Base-by-base conservation (phyloP, 2,888 invertebrate genomes). In the Hypolimnas misippus region DNA sequence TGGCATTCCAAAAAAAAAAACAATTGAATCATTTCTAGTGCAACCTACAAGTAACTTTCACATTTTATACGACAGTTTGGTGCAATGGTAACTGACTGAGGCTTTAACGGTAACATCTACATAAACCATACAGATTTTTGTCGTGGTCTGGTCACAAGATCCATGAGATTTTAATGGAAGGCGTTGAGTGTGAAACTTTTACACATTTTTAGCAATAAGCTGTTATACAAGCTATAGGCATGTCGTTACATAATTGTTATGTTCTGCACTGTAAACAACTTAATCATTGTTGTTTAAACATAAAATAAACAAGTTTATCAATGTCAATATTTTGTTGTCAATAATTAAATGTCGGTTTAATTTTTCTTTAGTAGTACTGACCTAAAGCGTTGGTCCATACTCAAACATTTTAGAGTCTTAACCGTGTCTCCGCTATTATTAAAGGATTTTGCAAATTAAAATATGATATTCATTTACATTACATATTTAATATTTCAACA, bases 381-480 rank as follows among this genome's bases (percentile, higher is more conserved):
- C 3, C 7, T 17, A 1, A 7, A 5, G 3, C 2, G 7, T 42
- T 12, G 6, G 38, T n/a, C n/a, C n/a, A n/a, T n/a, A n/a, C n/a
- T n/a, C n/a, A n/a, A n/a, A n/a, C n/a, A n/a, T n/a, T n/a, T n/a
- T n/a, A n/a, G n/a, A n/a, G n/a, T n/a, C 14, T 40, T 40, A 35
- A 7, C 12, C 35, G 38, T 38, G n/a, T 14, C 4, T 38, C 2
- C 6, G 6, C 10, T 33, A 8, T 33, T 33, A 33, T 8, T 33
- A 33, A n/a, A 2, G 10, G 4, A n/a, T 35, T 19, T 19, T 10
- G 2, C 2, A 5, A 21, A 46, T n/a, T 4, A 12, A 46, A 46
- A 21, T 49, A 61, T 57, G 50, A 62, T 44, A 29, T 21, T 35
- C 21, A 6, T 59, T 16, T 46, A 40, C 12, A n/a, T 57, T 17